Percentiles rank a stretch among this genome's conserved stretches.
These are phyloP conservation scores for Neosalanx taihuensis DNA, from an alignment of 2,797 vertebrate genomes.

Conservation along the genomic window DNA sequence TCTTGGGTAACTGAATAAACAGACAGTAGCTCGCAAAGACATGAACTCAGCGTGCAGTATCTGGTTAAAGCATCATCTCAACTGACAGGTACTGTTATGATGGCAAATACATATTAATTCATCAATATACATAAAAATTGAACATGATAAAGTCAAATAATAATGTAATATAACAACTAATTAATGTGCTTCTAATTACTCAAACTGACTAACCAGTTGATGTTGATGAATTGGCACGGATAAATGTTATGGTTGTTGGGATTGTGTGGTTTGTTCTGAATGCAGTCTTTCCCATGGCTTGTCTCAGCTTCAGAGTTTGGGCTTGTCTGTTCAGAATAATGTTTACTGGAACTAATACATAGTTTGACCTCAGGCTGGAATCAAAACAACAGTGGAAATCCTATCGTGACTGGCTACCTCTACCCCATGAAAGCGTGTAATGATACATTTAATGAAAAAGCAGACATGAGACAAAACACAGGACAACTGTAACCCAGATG, in stretches of 20 bases:
- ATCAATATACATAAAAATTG: not conserved
- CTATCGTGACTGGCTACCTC: conserved; percentile 25
- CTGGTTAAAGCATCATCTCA: not conserved
- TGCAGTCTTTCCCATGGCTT: conserved; percentile 15
- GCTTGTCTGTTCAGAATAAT: conserved; percentile 30
- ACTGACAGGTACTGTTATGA: not conserved
- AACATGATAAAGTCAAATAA: not conserved
- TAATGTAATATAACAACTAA: not conserved
- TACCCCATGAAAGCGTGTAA: not conserved
- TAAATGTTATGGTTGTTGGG: conserved; percentile 43
- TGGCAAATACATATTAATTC: not conserved
- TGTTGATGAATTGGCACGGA: conserved; percentile 45
- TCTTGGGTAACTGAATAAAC: not conserved
- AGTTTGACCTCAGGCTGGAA: conserved; percentile 36
- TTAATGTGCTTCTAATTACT: conserved; percentile 18
- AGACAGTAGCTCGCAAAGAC: not conserved
- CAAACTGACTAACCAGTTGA: conserved; percentile 30
- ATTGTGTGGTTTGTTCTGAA: conserved; percentile 35
- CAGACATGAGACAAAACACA: conserved; percentile 14
- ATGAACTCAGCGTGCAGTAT: not conserved
- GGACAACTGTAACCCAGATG: conserved; percentile 22
- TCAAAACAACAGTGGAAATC: conserved; percentile 27
- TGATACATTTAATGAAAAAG: conserved; percentile 23
- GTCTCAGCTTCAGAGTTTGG: conserved; percentile 37
- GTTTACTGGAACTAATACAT: conserved; percentile 27